Evolutionary conservation across 1,140 invertebrate species (phyloP), one percentile per base, ranked within the genome.

Genomic region (Hylaeus anthracinus): DNA sequence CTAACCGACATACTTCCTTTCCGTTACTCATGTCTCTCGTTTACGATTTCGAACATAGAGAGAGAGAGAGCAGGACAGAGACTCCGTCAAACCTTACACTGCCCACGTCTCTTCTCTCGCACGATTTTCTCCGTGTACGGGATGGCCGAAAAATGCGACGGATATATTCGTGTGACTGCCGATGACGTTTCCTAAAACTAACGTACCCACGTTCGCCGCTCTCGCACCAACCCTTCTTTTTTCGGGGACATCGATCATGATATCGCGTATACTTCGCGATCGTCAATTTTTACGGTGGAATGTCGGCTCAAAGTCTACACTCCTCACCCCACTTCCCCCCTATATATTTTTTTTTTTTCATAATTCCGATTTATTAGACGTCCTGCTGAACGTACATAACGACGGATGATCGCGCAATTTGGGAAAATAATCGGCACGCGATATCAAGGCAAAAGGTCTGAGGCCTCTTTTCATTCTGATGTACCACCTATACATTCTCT

Each of bases 291-390:
- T 80, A 83, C 55, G 72, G 48, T 72, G 71, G 71, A 72, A 80
- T 67, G 81, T 83, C 81, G 77, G 77, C 71, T 80, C 78, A 80
- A 82, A 82, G 77, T 83, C 81, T 83, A 80, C 73, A 41, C 69
- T 61, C 73, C 69, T 63, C 41, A 73, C 83, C 61, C 79, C 78
- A 71, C 75, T 69, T 83, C 64, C 73, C 58, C 48, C 51, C 26
- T 26, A 26, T 26, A 15, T n/a, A n/a, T n/a, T 43, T 48, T 37
- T 63, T 74, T 65, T 72, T 64, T 72, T 79, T 75, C 65, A 45
- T 81, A 76, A 77, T 84, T 75, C 72, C 82, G 75, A 84, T 79
- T 87, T 81, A 75, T 76, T 83, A 73, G 37, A 67, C 72, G 45
- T 83, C 73, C 84, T 81, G 70, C 53, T 86, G 76, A 65, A 82